A percentile compares a stretch with the other conserved stretches of the same genome.
Conservation (phyloP, 2,113 vertebrate genomes). For the Seriola dumerili region DNA sequence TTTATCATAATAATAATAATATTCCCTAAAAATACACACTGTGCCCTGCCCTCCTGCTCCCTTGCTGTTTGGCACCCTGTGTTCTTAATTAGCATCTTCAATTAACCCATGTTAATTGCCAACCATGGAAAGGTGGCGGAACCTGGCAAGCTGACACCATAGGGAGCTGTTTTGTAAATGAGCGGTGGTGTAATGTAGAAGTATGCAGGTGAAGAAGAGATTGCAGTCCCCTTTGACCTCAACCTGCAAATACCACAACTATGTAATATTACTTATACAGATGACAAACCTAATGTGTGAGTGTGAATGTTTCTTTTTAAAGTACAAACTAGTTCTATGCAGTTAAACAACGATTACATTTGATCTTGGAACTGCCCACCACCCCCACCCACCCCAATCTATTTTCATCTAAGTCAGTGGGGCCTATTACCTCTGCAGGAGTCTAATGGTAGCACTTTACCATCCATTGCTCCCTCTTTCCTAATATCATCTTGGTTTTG, state of each 20-base stretch:
- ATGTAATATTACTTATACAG: conserved; percentile 3
- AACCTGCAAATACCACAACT: conserved; percentile 29
- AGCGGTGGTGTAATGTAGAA: conserved; percentile 44
- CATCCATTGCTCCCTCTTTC: conserved; percentile 48
- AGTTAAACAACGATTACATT: conserved; percentile 60
- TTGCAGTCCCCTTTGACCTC: conserved; percentile 37
- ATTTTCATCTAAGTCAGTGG: conserved; percentile 40
- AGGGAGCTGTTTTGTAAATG: conserved; percentile 76
- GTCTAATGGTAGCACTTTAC: conserved; percentile 66
- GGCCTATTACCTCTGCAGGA: conserved; percentile 72
- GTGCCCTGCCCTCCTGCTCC: conserved; percentile 75
- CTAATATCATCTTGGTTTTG: conserved; percentile 61
- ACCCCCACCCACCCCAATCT: not conserved
- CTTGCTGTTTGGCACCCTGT: conserved; percentile 80
- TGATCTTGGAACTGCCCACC: conserved; percentile 2
- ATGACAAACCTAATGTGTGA: not conserved
- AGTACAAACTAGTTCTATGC: conserved; percentile 32
- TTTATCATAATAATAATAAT: conserved; percentile 85
- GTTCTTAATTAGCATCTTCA: conserved; percentile 85
- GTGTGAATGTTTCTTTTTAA: conserved; percentile 12
- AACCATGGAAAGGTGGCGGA: conserved; percentile 67
- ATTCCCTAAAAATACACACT: conserved; percentile 81
- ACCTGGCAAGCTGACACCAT: conserved; percentile 65
- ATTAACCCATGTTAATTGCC: conserved; percentile 85
- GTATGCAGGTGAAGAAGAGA: conserved; percentile 23